Percentiles rank a stretch among this genome's conserved stretches.
Evolutionary conservation across 1,140 invertebrate species (phyloP).

Genomic region (Drosophila simulans): DNA sequence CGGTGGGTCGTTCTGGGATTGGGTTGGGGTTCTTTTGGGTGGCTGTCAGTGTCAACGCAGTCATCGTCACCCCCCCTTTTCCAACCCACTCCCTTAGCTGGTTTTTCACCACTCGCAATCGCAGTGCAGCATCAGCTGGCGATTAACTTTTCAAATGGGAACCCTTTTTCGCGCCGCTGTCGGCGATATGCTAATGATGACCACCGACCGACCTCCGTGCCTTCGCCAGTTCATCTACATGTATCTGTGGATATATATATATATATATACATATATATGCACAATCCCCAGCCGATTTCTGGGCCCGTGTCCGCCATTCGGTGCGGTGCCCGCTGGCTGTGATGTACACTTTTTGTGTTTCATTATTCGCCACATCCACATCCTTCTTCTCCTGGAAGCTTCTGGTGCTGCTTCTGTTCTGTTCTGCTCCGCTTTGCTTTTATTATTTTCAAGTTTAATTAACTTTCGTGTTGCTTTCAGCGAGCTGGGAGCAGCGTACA

Average conservation of each 20-base stretch:
- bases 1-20: slow-evolving; percentile 15
- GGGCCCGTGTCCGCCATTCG: slow-evolving; percentile 36
- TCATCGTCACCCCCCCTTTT: slow-evolving; percentile 50
- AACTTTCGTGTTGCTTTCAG: slow-evolving; percentile 77
- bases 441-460: slow-evolving; percentile 83
- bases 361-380: slow-evolving; percentile 58
- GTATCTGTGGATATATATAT: slow-evolving; percentile 5
- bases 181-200: slow-evolving; percentile 78
- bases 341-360: slow-evolving; percentile 76
- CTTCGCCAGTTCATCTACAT: slow-evolving; percentile 8
- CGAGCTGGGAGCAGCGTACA: slow-evolving; percentile 48
- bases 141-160: slow-evolving; percentile 71
- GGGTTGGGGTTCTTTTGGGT: neutral
- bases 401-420: slow-evolving; percentile 19
- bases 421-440: slow-evolving; percentile 61
- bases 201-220: slow-evolving; percentile 38
- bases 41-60: slow-evolving; percentile 67
- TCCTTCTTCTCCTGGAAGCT: slow-evolving; percentile 4
- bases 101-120: slow-evolving; percentile 26
- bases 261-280: slow-evolving; percentile 4
- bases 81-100: neutral
- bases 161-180: slow-evolving; percentile 72
- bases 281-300: slow-evolving; percentile 9
- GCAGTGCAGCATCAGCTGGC: slow-evolving; percentile 72
- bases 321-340: slow-evolving; percentile 50